phyloP scores from a whole-genome alignment of 2,888 invertebrate species.

The Chorisops tibialis region DNA sequence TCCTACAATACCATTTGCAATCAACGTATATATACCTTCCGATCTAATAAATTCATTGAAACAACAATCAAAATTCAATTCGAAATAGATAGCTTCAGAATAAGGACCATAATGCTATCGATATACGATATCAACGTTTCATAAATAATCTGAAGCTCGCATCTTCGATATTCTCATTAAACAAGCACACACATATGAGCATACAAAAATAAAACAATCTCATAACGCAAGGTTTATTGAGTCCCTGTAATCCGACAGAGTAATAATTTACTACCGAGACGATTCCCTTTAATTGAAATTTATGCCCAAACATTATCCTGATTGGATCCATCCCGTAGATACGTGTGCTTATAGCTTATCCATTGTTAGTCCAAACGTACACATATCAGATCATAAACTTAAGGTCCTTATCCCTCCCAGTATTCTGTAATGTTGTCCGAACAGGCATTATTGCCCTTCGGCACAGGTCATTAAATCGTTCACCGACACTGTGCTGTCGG shows the following conservation, averaged over 20 bases:
- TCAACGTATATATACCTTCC: too few relatives aligned
- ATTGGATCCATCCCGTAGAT: constrained; percentile 23
- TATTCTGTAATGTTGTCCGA: constrained; percentile 23
- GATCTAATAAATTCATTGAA: too few relatives aligned
- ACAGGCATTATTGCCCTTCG: constrained; percentile 22
- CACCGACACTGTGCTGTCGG: constrained; percentile 2
- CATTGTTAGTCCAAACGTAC: constrained; percentile 18
- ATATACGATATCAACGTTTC: background rate
- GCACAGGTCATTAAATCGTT: constrained; percentile 21
- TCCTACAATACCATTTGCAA: too few relatives aligned
- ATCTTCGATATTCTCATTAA: background rate
- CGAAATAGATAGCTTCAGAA: background rate
- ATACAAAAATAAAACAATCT: background rate
- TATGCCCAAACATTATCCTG: constrained; percentile 30
- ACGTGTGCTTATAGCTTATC: constrained; percentile 16
- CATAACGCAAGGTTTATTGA: constrained; percentile 6
- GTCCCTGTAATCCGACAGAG: constrained; percentile 12
- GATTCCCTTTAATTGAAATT: constrained; percentile 31
- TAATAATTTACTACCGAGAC: constrained; percentile 22
- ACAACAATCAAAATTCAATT: constrained; percentile 13
- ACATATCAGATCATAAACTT: constrained; percentile 21
- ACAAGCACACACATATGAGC: background rate
- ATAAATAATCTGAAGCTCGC: constrained; percentile 11
- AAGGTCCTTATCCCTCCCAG: constrained; percentile 12
- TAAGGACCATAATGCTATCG: background rate